Conservation (phyloP, 2,113 vertebrate genomes). For the Amblyornis subalaris region DNA sequence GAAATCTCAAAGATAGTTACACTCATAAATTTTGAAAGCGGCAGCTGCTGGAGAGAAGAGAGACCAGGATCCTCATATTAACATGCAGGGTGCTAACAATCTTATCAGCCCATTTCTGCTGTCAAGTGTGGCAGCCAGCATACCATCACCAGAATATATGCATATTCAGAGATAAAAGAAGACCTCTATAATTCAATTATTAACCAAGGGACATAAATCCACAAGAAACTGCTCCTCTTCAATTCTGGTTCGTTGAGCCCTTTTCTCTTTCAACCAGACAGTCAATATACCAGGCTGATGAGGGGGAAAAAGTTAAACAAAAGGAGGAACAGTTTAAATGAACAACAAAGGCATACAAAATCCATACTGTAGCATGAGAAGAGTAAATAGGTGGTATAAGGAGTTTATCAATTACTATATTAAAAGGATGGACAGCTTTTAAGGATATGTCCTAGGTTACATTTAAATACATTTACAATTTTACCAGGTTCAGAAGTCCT, state of each 20-base stretch:
- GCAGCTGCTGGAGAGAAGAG: neutral
- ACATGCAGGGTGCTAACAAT: conserved; percentile 26
- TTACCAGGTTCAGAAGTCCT: neutral
- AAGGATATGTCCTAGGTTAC: neutral
- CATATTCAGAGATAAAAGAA: conserved; percentile 46
- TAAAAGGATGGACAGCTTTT: neutral
- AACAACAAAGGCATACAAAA: neutral
- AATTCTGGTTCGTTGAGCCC: neutral
- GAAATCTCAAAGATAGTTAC: neutral
- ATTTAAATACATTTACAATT: neutral
- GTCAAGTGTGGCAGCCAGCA: conserved; percentile 23
- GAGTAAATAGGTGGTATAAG: neutral
- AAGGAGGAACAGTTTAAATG: neutral
- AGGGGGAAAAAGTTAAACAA: neutral
- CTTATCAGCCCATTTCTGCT: conserved; percentile 32
- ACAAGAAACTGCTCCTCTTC: neutral
- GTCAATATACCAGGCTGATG: neutral
- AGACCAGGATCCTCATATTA: conserved; percentile 6
- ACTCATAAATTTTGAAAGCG: neutral
- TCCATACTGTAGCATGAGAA: neutral
- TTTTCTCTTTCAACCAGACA: neutral
- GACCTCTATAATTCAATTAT: conserved; percentile 28
- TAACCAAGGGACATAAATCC: conserved; percentile 5
- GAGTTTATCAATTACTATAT: neutral
- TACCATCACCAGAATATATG: neutral